Base-by-base conservation (phyloP, 2,888 invertebrate species). In the Cosmorhoe ocellata region DNA sequence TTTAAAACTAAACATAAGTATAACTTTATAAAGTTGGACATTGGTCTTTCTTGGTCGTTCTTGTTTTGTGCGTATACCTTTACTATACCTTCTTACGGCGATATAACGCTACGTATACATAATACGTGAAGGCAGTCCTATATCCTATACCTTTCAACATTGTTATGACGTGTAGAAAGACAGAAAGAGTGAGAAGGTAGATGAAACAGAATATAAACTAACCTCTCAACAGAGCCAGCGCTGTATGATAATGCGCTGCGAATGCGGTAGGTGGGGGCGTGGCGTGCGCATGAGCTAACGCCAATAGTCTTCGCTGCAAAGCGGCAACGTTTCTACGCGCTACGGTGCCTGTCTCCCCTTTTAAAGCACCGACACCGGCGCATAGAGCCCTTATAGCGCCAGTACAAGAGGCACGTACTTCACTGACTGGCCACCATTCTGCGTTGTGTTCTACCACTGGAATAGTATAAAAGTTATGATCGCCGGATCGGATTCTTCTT, bases 401-500 rank as follows among this genome's bases (percentile, higher is more conserved):
- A 47, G 81, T 80, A 49, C 86, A 84, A 8, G 84, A 79, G 0
- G 76, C 72, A 0, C 89, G 82, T 0, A 89, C 88, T 42, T 90
- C 90, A 52, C 76, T 81, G 18, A 90, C 89, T 8, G 89, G 89
- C 87, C 86, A 86, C 77, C 81, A 86, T 56, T 86, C 85, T 13
- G 81, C 67, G 45, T 63, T 77, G 49, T 61, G 75, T 31, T 84
- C 84, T 18, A 69, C 73, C 45, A 65, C 64, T 70, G 51, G 14
- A 60, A 59, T 22, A 31, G 26, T 27, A 28, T 11, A 24, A 13
- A 27, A 37, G 26, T 26, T 26, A 1, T 26, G n/a, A n/a, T n/a
- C n/a, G n/a, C n/a, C n/a, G n/a, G n/a, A n/a, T n/a, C n/a, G n/a
- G n/a, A n/a, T n/a, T n/a, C n/a, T n/a, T n/a, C n/a, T n/a, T n/a